A percentile compares a stretch with the other conserved stretches of the same genome.
These are phyloP conservation scores for Drosophila birchii DNA, from an alignment of 2,888 invertebrate species.

Conservation along the genomic window DNA sequence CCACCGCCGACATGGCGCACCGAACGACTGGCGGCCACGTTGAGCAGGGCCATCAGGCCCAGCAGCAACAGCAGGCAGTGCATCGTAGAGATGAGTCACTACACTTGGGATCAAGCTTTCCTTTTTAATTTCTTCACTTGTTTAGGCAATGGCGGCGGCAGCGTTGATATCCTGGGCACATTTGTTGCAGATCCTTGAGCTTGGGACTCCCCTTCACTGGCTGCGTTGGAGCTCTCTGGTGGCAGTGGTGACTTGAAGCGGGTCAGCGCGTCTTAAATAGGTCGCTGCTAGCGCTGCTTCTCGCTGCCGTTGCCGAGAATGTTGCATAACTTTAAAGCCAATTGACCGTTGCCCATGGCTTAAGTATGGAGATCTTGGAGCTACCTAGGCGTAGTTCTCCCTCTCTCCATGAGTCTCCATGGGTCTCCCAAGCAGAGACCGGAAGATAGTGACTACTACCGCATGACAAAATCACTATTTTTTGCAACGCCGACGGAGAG, in stretches of 20 bases:
- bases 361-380: constrained; percentile 54
- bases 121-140: constrained; percentile 3
- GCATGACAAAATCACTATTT: constrained; percentile 15
- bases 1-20: constrained; percentile 23
- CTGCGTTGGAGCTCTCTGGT: constrained; percentile 20
- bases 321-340: constrained; percentile 72
- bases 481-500: constrained; percentile 3
- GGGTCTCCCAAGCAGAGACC: constrained; percentile 19
- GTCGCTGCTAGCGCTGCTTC: constrained; percentile 28
- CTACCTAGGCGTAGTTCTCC: background rate
- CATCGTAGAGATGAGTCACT: constrained; percentile 36
- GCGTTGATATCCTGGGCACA: constrained; percentile 1
- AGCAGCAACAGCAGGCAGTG: constrained; percentile 51
- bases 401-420: background rate
- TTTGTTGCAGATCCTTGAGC: constrained; percentile 4
- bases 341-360: constrained; percentile 58
- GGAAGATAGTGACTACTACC: constrained; percentile 29
- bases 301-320: constrained; percentile 40
- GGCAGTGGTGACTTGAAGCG: constrained; percentile 46
- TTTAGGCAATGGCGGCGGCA: no score
- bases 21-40: constrained; percentile 43
- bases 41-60: constrained; percentile 37
- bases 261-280: constrained; percentile 55
- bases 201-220: background rate
- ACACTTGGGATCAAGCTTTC: background rate